These are phyloP conservation scores for Hestina assimilis DNA, from an alignment of 1,140 invertebrate genomes.

Conservation along the genomic window DNA sequence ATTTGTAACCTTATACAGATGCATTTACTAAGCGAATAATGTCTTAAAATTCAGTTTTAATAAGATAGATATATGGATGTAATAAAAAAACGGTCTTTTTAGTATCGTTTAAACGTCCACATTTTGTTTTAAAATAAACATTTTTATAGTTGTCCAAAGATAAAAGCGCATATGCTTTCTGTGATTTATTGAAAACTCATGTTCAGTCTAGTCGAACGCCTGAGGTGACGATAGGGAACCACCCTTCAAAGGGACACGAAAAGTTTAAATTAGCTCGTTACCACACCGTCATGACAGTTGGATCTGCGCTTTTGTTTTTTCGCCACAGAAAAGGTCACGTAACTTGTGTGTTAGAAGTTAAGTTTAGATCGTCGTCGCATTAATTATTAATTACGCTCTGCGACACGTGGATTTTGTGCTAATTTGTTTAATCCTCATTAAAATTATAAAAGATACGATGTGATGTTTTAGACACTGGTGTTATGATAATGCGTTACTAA, in stretches of 20 bases:
- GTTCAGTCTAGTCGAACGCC: conserved; percentile 53
- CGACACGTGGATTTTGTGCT: conserved; percentile 33
- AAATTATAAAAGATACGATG: no score
- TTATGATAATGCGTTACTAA: no score
- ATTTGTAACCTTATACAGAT: no score
- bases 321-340: conserved; percentile 63
- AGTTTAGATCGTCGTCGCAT: conserved; percentile 41
- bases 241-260: conserved; percentile 59
- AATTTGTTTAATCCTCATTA: not conserved
- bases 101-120: no score
- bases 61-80: no score
- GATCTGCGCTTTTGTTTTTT: conserved; percentile 70
- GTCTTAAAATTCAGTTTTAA: no score
- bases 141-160: not conserved
- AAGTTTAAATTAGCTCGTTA: conserved; percentile 78
- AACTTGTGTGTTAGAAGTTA: conserved; percentile 66
- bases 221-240: conserved; percentile 62
- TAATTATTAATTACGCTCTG: conserved; percentile 63
- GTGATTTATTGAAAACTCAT: conserved; percentile 56
- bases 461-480: no score
- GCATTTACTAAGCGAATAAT: no score
- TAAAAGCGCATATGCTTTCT: conserved; percentile 20
- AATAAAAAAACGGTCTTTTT: no score
- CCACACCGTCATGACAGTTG: conserved; percentile 61
- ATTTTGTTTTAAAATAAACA: no score